Percentiles rank a stretch among this genome's conserved stretches.
Evolutionary conservation across 1,140 invertebrate genomes (phyloP).

Genomic region (Dufourea novaeangliae): DNA sequence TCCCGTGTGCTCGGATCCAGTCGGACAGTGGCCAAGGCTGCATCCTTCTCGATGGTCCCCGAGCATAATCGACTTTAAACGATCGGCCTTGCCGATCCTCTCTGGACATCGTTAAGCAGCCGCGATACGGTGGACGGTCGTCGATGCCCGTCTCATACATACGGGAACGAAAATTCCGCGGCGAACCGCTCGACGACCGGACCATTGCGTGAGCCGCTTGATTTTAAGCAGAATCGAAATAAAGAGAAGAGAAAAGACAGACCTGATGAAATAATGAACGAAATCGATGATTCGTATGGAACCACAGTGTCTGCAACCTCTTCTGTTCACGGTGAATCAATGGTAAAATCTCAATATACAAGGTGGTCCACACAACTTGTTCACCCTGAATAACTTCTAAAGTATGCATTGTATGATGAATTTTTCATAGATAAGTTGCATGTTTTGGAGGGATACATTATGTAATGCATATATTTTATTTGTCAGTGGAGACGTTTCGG

Average conservation of each 20-base stretch:
- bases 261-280: neutral
- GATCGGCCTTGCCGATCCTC: slow-evolving; percentile 61
- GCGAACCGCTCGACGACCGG: slow-evolving; percentile 15
- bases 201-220: slow-evolving; percentile 27
- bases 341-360: slow-evolving; percentile 34
- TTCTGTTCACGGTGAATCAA: slow-evolving; percentile 6
- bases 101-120: slow-evolving; percentile 59
- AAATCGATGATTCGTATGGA: slow-evolving; percentile 16
- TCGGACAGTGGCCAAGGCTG: slow-evolving; percentile 47
- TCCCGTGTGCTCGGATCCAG: slow-evolving; percentile 50
- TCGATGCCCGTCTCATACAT: slow-evolving; percentile 39
- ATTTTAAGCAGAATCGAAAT: slow-evolving; percentile 6
- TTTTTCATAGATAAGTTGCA: too few species aligned
- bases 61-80: slow-evolving; percentile 67
- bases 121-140: slow-evolving; percentile 31
- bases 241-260: neutral
- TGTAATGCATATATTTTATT: too few species aligned
- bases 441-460: too few species aligned
- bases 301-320: slow-evolving; percentile 5
- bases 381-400: too few species aligned
- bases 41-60: slow-evolving; percentile 39
- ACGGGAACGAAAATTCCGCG: slow-evolving; percentile 37
- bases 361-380: too few species aligned
- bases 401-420: too few species aligned
- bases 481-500: too few species aligned